phyloP scores from a whole-genome alignment of 1,140 invertebrate genomes.

The Aphaenogaster rudis region DNA sequence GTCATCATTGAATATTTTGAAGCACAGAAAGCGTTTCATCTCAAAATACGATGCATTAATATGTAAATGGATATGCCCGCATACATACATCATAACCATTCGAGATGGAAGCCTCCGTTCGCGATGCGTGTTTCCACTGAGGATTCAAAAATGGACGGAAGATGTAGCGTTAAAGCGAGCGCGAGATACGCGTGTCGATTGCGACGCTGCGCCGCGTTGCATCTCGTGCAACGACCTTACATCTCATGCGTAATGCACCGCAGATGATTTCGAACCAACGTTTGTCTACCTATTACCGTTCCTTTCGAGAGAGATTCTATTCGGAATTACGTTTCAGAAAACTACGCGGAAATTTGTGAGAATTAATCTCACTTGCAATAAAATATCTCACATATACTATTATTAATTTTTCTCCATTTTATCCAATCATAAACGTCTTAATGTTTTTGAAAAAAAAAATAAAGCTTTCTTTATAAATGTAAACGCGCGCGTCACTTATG shows the following conservation, averaged over 20 bases:
- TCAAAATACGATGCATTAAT: constrained; percentile 64
- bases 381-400: neutral
- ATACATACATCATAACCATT: constrained; percentile 56
- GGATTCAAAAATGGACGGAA: constrained; percentile 59
- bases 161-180: constrained; percentile 58
- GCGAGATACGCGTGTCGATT: constrained; percentile 61
- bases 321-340: constrained; percentile 3
- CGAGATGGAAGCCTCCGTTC: constrained; percentile 59
- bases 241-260: constrained; percentile 53
- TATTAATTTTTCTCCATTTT: neutral
- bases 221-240: constrained; percentile 36
- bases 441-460: neutral
- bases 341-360: neutral
- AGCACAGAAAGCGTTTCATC: constrained; percentile 61
- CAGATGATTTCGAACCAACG: constrained; percentile 28
- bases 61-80: constrained; percentile 62
- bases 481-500: neutral
- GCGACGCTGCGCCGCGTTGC: constrained; percentile 31
- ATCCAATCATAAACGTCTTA: neutral
- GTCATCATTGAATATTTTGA: constrained; percentile 65
- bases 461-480: neutral
- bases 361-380: neutral
- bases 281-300: constrained; percentile 34
- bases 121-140: constrained; percentile 54
- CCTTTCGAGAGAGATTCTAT: constrained; percentile 3